phyloP scores from a whole-genome alignment of 2,888 invertebrate species.

The Ectropis crepuscularia region DNA sequence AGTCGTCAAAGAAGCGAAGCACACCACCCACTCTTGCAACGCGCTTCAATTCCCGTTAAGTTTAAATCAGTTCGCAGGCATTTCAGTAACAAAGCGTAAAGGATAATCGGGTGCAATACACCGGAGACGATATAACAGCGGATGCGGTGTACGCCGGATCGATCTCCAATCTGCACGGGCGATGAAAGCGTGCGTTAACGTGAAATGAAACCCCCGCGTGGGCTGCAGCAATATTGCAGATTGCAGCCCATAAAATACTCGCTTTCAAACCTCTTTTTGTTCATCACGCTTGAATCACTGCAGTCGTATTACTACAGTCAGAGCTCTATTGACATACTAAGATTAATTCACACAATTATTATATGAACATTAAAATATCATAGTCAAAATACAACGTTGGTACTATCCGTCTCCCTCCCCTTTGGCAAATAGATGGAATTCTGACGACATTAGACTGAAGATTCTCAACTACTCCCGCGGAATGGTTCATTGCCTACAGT shows the following conservation, averaged over 20 bases:
- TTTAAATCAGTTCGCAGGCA: conserved; percentile 8
- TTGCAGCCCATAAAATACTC: conserved; percentile 10
- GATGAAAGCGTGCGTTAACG: conserved; percentile 37
- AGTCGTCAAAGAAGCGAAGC: no score
- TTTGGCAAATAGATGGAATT: no score
- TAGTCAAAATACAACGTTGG: no score
- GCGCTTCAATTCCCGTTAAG: neutral
- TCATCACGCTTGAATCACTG: conserved; percentile 42
- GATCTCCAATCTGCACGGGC: conserved; percentile 36
- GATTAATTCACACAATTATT: no score
- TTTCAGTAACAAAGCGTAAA: conserved; percentile 26
- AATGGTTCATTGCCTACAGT: no score
- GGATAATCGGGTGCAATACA: conserved; percentile 33
- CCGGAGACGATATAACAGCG: conserved; percentile 35
- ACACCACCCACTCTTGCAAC: no score
- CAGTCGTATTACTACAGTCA: no score
- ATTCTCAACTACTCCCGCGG: no score
- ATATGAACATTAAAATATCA: no score
- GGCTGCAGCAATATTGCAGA: conserved; percentile 20
- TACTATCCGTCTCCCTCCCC: no score
- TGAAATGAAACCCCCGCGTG: conserved; percentile 32
- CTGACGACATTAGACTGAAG: no score
- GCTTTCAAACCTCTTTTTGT: conserved; percentile 14
- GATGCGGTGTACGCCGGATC: conserved; percentile 40
- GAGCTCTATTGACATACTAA: no score